These are phyloP conservation scores for Synergus laeviventris DNA, from an alignment of 2,888 invertebrate genomes.

Conservation along the genomic window DNA sequence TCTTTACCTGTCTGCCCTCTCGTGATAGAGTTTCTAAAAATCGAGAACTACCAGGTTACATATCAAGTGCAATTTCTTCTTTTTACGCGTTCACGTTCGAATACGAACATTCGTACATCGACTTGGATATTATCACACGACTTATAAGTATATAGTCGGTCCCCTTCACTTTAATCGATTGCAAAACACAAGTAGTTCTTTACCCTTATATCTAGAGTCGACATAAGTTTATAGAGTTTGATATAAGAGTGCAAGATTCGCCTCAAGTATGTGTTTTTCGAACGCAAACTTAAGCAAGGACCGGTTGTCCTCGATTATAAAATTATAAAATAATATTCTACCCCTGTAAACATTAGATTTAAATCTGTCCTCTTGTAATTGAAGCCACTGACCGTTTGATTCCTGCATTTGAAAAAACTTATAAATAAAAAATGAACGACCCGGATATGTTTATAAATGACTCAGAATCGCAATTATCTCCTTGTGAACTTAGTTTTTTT, in stretches of 20 bases:
- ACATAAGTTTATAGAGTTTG: no score
- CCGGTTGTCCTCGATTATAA: conserved; percentile 33
- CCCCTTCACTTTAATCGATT: conserved; percentile 51
- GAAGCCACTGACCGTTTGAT: not conserved
- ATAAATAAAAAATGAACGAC: not conserved
- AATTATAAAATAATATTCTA: not conserved
- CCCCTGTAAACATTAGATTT: not conserved
- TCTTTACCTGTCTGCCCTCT: not conserved
- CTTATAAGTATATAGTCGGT: conserved; percentile 43
- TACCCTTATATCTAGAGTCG: conserved; percentile 28
- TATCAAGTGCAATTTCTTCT: not conserved
- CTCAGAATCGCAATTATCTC: not conserved
- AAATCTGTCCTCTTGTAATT: not conserved
- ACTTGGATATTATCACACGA: conserved; percentile 5
- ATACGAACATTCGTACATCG: not conserved
- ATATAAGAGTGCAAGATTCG: conserved; percentile 21
- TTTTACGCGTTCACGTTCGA: not conserved
- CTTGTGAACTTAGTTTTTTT: not conserved
- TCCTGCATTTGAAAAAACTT: not conserved
- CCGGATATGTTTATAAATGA: not conserved
- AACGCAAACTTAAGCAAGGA: not conserved
- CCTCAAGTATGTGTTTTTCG: conserved; percentile 12
- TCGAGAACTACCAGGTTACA: not conserved
- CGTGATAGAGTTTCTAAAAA: conserved; percentile 10
- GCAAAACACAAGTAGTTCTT: conserved; percentile 43